Conservation (phyloP, 2,113 vertebrate genomes). For the Solea senegalensis region DNA sequence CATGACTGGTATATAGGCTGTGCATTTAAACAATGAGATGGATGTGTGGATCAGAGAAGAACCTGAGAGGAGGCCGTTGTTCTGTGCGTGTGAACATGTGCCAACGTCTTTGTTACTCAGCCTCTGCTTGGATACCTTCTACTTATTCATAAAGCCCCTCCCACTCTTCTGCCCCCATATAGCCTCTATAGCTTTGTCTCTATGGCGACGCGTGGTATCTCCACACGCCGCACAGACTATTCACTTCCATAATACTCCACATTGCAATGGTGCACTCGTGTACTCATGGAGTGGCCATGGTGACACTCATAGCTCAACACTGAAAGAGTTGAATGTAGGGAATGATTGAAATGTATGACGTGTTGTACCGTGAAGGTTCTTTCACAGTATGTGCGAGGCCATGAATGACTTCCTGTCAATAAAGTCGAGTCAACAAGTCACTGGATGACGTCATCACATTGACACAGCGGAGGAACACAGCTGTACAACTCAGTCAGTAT, state of each 20-base stretch:
- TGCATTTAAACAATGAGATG: constrained; percentile 14
- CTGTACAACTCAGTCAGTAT: too few species aligned
- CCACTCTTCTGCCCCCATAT: neutral
- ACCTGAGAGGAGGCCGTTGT: constrained; percentile 18
- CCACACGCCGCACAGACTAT: neutral
- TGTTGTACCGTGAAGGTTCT: too few species aligned
- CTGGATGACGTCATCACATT: too few species aligned
- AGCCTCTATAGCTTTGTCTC: neutral
- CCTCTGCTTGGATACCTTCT: neutral
- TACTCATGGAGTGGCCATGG: neutral
- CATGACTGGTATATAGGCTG: neutral
- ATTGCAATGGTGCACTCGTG: neutral
- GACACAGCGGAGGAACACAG: too few species aligned
- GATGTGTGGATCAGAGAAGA: constrained; percentile 8
- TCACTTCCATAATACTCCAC: neutral
- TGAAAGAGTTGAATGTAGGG: too few species aligned
- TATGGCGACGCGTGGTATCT: constrained; percentile 10
- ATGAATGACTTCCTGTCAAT: too few species aligned
- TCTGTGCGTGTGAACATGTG: constrained; percentile 1
- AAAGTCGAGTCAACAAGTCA: too few species aligned
- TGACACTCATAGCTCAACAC: neutral
- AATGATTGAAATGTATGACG: too few species aligned
- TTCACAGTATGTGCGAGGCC: too few species aligned
- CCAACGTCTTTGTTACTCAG: constrained; percentile 1
- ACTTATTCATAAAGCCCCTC: constrained; percentile 2